Conservation (phyloP, 2,888 invertebrate genomes). For the Agriotes lineatus region DNA sequence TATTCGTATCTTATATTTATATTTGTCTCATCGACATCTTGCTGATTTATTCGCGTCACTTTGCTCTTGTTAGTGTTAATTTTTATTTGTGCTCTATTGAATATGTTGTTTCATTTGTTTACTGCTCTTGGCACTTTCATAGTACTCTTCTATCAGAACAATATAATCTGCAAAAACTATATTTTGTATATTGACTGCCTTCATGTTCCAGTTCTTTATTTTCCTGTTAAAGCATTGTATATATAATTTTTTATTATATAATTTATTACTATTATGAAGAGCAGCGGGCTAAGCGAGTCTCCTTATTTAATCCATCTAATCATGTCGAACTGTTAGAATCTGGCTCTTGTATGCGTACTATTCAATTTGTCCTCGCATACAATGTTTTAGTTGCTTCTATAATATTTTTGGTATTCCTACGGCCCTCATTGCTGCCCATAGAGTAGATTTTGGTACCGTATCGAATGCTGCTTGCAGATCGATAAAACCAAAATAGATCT, state of each 20-base stretch:
- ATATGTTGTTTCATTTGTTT: not conserved
- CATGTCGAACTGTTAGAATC: not conserved
- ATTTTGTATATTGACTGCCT: not conserved
- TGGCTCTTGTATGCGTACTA: too few species aligned
- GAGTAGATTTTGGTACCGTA: not conserved
- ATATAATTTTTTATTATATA: too few species aligned
- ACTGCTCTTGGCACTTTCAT: not conserved
- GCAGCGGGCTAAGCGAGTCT: too few species aligned
- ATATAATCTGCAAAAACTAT: not conserved
- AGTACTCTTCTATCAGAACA: not conserved
- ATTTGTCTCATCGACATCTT: too few species aligned
- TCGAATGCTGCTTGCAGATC: not conserved
- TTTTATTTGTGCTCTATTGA: too few species aligned
- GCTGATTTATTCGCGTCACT: too few species aligned
- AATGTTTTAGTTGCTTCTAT: not conserved
- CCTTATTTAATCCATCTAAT: not conserved
- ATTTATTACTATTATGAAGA: too few species aligned
- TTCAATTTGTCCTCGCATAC: not conserved
- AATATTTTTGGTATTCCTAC: not conserved
- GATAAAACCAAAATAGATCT: not conserved
- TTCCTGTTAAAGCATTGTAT: too few species aligned
- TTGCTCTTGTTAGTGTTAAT: too few species aligned
- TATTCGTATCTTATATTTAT: too few species aligned
- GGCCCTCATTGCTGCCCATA: not conserved
- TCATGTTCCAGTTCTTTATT: not conserved